A percentile compares a stretch with the other conserved stretches of the same genome.
Evolutionary conservation across 2,113 vertebrate genomes (phyloP).

Genomic region (Channa argus): DNA sequence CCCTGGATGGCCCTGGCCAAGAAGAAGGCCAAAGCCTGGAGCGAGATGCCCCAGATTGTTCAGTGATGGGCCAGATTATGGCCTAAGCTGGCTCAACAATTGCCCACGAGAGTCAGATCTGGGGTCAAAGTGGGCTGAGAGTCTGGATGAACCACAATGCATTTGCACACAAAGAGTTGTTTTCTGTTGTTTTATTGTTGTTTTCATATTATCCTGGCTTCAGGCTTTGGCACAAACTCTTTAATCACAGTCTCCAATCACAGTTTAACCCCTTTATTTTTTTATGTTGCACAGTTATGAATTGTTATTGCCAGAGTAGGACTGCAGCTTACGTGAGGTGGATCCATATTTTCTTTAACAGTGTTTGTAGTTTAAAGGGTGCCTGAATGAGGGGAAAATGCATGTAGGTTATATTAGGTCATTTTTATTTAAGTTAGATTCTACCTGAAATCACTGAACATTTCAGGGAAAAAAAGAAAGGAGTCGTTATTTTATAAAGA

Average conservation of each 20-base stretch:
- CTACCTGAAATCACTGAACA: slow-evolving; percentile 11
- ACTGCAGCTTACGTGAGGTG: slow-evolving; percentile 22
- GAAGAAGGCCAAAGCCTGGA: slow-evolving; percentile 97
- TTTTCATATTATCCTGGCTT: slow-evolving; percentile 37
- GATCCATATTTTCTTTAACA: slow-evolving; percentile 15
- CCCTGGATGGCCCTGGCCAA: slow-evolving; percentile 94
- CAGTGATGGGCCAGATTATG: slow-evolving; percentile 71
- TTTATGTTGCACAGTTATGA: slow-evolving; percentile 3
- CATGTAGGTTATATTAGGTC: not conserved
- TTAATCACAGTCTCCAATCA: slow-evolving; percentile 16
- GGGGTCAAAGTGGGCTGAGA: not conserved
- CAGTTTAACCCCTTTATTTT: not conserved
- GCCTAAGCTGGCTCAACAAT: not conserved
- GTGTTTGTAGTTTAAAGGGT: slow-evolving; percentile 25
- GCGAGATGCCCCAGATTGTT: slow-evolving; percentile 89
- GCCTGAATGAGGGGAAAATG: slow-evolving; percentile 34
- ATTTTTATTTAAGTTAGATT: slow-evolving; percentile 21
- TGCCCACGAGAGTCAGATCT: not conserved
- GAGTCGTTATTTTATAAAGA: slow-evolving; percentile 27
- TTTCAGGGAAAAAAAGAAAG: slow-evolving; percentile 23
- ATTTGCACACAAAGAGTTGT: slow-evolving; percentile 67
- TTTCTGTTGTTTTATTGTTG: slow-evolving; percentile 21
- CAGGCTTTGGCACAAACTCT: slow-evolving; percentile 37
- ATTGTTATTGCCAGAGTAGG: slow-evolving; percentile 35
- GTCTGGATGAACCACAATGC: slow-evolving; percentile 46